A percentile compares a stretch with the other conserved stretches of the same genome.
These are phyloP conservation scores for Osedax frankpressi DNA, from an alignment of 2,888 invertebrate species.

Conservation along the genomic window DNA sequence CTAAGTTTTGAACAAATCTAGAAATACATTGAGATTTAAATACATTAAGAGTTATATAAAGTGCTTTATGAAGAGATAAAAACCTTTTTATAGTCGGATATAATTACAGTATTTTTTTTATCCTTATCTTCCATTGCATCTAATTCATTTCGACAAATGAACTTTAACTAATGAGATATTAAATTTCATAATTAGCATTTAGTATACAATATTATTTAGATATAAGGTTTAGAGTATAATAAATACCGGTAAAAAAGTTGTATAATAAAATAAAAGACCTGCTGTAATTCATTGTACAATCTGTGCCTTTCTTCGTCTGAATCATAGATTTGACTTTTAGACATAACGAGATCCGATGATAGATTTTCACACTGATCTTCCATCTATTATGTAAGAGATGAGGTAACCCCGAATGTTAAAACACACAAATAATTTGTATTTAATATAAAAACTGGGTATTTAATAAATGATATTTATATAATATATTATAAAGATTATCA, in stretches of 20 bases:
- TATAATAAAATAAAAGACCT: too few species aligned
- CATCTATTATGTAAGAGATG: too few species aligned
- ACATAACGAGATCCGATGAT: conserved; percentile 43
- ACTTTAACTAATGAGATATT: conserved; percentile 47
- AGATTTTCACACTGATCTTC: conserved; percentile 48
- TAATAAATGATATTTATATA: too few species aligned
- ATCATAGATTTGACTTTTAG: conserved; percentile 51
- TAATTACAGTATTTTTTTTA: conserved; percentile 61
- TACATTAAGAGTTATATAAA: too few species aligned
- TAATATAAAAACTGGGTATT: too few species aligned
- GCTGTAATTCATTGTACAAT: conserved; percentile 45
- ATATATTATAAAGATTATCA: too few species aligned
- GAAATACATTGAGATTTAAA: conserved; percentile 14
- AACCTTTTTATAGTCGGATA: conserved; percentile 76
- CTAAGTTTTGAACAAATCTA: conserved; percentile 58
- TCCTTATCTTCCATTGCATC: conserved; percentile 44
- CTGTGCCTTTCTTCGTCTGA: conserved; percentile 62
- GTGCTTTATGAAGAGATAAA: background rate
- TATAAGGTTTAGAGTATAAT: too few species aligned
- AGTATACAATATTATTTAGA: too few species aligned
- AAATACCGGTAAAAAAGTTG: too few species aligned
- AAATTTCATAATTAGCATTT: too few species aligned
- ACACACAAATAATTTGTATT: too few species aligned
- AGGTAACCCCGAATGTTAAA: too few species aligned
- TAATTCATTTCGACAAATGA: conserved; percentile 57